These are phyloP conservation scores for Tenthredo scrophulariae DNA, from an alignment of 2,888 invertebrate genomes.

Conservation along the genomic window DNA sequence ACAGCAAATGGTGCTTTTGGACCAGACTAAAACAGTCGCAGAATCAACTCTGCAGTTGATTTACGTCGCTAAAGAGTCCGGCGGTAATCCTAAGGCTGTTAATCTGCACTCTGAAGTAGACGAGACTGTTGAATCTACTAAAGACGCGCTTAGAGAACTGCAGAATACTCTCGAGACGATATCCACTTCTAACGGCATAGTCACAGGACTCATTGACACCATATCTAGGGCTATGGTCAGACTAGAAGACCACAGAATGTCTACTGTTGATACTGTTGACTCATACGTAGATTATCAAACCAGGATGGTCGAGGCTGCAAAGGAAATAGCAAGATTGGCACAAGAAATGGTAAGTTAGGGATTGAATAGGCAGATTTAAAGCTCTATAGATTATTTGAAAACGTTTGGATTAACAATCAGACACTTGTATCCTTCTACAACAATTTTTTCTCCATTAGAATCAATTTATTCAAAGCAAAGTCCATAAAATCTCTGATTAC, in stretches of 20 bases:
- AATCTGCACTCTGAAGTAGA: conserved; percentile 91
- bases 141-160: conserved; percentile 91
- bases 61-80: conserved; percentile 91
- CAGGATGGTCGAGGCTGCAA: conserved; percentile 95
- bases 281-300: conserved; percentile 98
- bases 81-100: conserved; percentile 95
- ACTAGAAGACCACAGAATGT: conserved; percentile 87
- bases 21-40: conserved; percentile 95
- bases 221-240: conserved; percentile 93
- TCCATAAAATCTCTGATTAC: no score
- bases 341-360: conserved; percentile 90
- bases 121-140: conserved; percentile 87
- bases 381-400: neutral
- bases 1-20: conserved; percentile 92
- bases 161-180: conserved; percentile 89
- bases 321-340: conserved; percentile 94
- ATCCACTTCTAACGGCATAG: conserved; percentile 93
- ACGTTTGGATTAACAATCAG: neutral
- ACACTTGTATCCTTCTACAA: no score
- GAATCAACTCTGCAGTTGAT: conserved; percentile 95
- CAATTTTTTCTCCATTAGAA: no score
- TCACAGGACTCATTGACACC: conserved; percentile 93
- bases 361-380: neutral
- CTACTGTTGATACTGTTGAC: conserved; percentile 85
- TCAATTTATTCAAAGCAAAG: neutral